Evolutionary conservation across 2,888 invertebrate genomes (phyloP), one percentile per base, ranked within the genome.

Genomic region (Dicroscelio sp.): DNA sequence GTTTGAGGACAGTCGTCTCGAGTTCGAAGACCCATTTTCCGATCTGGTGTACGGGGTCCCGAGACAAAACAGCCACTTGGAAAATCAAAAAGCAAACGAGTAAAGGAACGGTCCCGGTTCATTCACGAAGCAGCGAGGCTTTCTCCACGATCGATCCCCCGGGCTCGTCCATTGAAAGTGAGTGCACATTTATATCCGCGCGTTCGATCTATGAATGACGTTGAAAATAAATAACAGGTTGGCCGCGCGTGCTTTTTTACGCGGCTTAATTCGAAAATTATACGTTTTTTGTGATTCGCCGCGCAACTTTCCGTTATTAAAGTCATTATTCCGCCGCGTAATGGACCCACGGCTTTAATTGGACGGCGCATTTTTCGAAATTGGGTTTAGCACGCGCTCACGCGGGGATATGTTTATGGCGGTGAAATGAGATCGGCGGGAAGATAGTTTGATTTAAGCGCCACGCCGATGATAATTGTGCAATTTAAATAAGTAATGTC

Each of bases 141-240:
- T 87, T 87, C 87, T 75, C 82, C 75, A 20, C 67, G 75, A 38
- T 71, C 35, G 27, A 73, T 71, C 65, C 63, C 31, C 67, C 27
- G 67, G 76, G 48, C 67, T 82, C 55, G 48, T 82, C 75, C 80
- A 58, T 87, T 82, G 87, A 87, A 87, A 87, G 87, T 87, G 67
- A 87, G 75, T 87, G 75, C 80, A 27, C 80, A 69, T 75, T 84
- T 75, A 60, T 80, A 80, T 82, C 73, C 80, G 43, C 75, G 55
- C 67, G n/a, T 86, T 80, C 71, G 80, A 86, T 87, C 87, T 82
- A 82, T 87, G 87, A 87, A 82, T 87, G 80, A 82, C 60, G 67
- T 43, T 76, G 35, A 48, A 82, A 69, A 87, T 67, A 87, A 87
- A 82, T 82, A 82, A 87, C 87, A 33, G 71, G 67, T 76, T 82